Percentiles rank a stretch among this genome's conserved stretches.
phyloP scores from a whole-genome alignment of 2,888 invertebrate species.

The Drosophila pseudotalamancana region DNA sequence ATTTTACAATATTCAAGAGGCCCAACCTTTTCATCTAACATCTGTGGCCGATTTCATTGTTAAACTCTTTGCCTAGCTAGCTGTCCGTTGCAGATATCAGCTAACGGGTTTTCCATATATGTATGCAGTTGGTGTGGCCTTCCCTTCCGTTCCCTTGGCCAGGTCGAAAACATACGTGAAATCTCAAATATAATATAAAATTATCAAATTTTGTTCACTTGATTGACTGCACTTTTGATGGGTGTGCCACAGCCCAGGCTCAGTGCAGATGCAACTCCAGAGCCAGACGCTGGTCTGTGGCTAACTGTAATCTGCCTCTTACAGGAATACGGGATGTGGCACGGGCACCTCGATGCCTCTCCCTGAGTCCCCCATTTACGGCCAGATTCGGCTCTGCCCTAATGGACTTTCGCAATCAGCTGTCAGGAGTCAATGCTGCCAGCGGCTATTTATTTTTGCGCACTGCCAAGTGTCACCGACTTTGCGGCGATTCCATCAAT shows the following conservation, averaged over 20 bases:
- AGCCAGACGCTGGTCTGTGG: constrained; percentile 3
- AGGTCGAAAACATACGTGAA: background rate
- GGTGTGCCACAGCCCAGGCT: constrained; percentile 39
- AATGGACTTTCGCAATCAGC: constrained; percentile 80
- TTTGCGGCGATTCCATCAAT: constrained; percentile 75
- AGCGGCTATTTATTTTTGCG: constrained; percentile 76
- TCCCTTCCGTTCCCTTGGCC: background rate
- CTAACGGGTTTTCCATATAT: background rate
- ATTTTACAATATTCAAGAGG: constrained; percentile 10
- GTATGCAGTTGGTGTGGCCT: background rate
- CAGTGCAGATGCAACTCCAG: constrained; percentile 36
- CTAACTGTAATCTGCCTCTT: constrained; percentile 2
- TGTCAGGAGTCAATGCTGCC: constrained; percentile 77
- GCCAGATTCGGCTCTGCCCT: constrained; percentile 38
- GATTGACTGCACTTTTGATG: constrained; percentile 76
- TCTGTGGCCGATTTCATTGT: constrained; percentile 4
- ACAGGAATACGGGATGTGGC: background rate
- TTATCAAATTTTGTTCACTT: constrained; percentile 68
- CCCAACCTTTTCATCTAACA: background rate
- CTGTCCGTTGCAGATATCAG: constrained; percentile 21
- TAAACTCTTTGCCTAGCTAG: constrained; percentile 1
- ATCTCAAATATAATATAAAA: constrained; percentile 23
- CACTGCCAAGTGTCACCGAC: constrained; percentile 77
- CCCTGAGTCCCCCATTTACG: background rate
- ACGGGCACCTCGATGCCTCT: constrained; percentile 24